Evolutionary conservation across 2,888 invertebrate genomes (phyloP), one percentile per base, ranked within the genome.

Genomic region (Perdita meconis): DNA sequence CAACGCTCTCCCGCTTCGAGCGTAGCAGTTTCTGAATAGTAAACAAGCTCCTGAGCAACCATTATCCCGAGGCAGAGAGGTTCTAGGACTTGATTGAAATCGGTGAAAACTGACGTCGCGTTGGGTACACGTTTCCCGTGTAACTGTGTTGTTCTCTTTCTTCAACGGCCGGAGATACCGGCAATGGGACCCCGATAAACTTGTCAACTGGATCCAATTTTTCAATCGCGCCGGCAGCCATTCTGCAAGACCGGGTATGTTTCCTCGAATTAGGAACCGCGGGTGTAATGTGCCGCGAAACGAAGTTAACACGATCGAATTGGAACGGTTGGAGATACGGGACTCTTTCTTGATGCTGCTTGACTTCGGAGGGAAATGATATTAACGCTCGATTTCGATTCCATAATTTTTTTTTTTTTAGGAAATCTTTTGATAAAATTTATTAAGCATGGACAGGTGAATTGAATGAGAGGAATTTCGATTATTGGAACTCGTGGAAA

Each of bases 261-360:
- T 81, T 50, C 70, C 60, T 57, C 73, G 70, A 66, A 78, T 70
- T 81, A 78, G 73, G 67, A 61, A 61, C 63, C 70, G 53, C 81
- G 65, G 67, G 70, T 65, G 81, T 81, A 78, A 78, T 74, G 81
- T 78, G 67, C 68, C 70, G 73, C 78, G 78, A 81, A 80, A 81
- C 73, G 61, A 64, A 77, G 70, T 81, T 71, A 81, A 51, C 26
- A 56, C 63, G 66, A 44, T 56, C 64, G 65, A 24, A 60, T 34
- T 26, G 44, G 51, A 59, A 67, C 66, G 66, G 71, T 73, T 57
- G 56, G n/a, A 78, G 66, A 73, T 61, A 42, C 53, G 64, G n/a
- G 22, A n/a, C 24, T 8, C 50, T 56, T 50, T 65, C 67, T 53
- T 42, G 50, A 47, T 63, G 34, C 22, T 36, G 42, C 57, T 53